phyloP scores from a whole-genome alignment of 2,113 vertebrate species.

The Anhinga rufa region DNA sequence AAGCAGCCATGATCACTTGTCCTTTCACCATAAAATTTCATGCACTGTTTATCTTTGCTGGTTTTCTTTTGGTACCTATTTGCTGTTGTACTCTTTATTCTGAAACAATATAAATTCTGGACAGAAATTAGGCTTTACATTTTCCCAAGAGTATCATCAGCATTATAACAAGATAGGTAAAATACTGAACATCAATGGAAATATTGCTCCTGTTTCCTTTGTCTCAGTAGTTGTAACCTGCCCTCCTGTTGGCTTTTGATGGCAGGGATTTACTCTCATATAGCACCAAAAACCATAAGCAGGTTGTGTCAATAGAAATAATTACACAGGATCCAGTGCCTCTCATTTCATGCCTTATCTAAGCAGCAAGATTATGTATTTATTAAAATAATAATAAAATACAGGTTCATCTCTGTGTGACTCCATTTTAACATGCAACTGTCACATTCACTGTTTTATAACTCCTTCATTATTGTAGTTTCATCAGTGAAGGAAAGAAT shows the following conservation, averaged over 20 bases:
- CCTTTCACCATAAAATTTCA: background rate
- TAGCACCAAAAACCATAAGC: slow-evolving; percentile 23
- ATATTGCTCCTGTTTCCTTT: background rate
- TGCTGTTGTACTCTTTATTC: background rate
- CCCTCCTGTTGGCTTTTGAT: background rate
- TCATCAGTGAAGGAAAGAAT: background rate
- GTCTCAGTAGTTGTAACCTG: background rate
- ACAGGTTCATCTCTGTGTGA: slow-evolving; percentile 11
- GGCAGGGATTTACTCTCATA: slow-evolving; percentile 33
- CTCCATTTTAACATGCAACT: slow-evolving; percentile 39
- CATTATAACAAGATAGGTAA: background rate
- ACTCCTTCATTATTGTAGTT: slow-evolving; percentile 17
- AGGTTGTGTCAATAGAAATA: slow-evolving; percentile 48
- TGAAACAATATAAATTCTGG: background rate
- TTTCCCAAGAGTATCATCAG: background rate
- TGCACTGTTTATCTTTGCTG: background rate
- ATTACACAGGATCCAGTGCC: slow-evolving; percentile 45
- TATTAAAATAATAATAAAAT: slow-evolving; percentile 70
- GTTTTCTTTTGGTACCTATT: background rate
- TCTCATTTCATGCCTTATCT: slow-evolving; percentile 21
- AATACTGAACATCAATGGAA: background rate
- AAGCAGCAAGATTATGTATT: slow-evolving; percentile 55
- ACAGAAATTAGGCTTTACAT: background rate
- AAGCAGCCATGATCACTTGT: background rate
- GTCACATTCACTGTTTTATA: slow-evolving; percentile 26